Base-by-base conservation (phyloP, 1,140 invertebrate genomes). In the Drosophila elegans region DNA sequence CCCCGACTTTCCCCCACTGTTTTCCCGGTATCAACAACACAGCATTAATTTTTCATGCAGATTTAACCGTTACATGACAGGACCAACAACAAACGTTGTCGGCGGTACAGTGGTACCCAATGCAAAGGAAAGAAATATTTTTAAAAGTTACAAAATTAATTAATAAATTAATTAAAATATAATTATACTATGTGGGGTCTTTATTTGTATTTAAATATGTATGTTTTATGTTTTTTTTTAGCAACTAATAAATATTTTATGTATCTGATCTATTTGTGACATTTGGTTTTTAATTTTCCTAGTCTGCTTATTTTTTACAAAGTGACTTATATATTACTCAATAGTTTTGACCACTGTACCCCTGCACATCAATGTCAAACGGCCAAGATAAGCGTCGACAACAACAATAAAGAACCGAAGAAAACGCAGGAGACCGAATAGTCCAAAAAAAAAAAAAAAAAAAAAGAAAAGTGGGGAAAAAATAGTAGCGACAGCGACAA, bases 1-100 rank as follows among this genome's bases (percentile, higher is more conserved):
- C 63, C 45, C 16, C 29, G 29, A 42, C 4, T 36, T 38, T 9
- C 63, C 45, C 16, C 29, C 12, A 13, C 54, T 27, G n/a, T 16
- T 42, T 63, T 67, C 11, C 36, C 29, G 57, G 56, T 67, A 73
- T 72, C 71, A 72, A 76, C 60, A 76, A 74, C 69, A 74, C 53
- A 64, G 73, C 73, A 76, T 76, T 76, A 76, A 76, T 76, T 76
- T 76, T 76, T 76, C 73, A 76, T 76, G 73, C 73, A 76, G 73
- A 76, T 76, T 76, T 74, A 76, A 76, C 73, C 46, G 73, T 57
- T 74, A 76, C 73, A 73, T 76, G 69, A 76, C 73, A 74, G 69
- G 49, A 62, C 12, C 71, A 62, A 74, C 69, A 72, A 41, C 69
- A 72, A 41, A 51, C 38, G 38, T 29, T 63, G 45, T 9, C 25